A percentile compares a stretch with the other conserved stretches of the same genome.
Conservation (phyloP, 2,113 vertebrate species). For the Pterocles orientalis region DNA sequence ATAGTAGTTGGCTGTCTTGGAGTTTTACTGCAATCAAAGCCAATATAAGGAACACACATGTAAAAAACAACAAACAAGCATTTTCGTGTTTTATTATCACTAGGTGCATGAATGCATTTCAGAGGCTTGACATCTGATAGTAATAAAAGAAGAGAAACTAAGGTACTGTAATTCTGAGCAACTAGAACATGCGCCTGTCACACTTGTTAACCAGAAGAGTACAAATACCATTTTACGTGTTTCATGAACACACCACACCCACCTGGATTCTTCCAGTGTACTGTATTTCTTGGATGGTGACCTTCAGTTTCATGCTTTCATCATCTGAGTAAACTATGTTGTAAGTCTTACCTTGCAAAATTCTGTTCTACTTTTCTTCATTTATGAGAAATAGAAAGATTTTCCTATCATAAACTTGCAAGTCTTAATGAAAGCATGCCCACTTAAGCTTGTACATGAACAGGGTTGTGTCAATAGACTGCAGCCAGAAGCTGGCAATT, state of each 20-base stretch:
- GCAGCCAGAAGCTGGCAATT: neutral
- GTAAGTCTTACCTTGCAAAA: neutral
- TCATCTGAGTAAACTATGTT: neutral
- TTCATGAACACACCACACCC: neutral
- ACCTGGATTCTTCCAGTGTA: neutral
- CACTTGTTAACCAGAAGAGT: neutral
- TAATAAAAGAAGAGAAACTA: neutral
- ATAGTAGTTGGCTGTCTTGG: neutral
- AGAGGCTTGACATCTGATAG: neutral
- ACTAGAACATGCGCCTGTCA: neutral
- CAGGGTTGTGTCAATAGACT: neutral
- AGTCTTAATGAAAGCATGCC: neutral
- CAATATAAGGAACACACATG: neutral
- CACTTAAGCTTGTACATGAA: too few relatives aligned
- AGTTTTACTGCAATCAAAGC: neutral
- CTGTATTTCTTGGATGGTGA: neutral
- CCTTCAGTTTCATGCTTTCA: neutral
- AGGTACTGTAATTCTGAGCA: neutral
- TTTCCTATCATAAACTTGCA: neutral
- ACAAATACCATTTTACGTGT: neutral
- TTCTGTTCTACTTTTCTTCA: neutral
- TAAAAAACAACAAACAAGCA: neutral
- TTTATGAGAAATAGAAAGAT: neutral
- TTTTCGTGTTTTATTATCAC: neutral
- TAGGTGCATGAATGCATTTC: neutral